Conservation (phyloP, 92 coral and sea anemone genomes). For the Metridium senile region DNA sequence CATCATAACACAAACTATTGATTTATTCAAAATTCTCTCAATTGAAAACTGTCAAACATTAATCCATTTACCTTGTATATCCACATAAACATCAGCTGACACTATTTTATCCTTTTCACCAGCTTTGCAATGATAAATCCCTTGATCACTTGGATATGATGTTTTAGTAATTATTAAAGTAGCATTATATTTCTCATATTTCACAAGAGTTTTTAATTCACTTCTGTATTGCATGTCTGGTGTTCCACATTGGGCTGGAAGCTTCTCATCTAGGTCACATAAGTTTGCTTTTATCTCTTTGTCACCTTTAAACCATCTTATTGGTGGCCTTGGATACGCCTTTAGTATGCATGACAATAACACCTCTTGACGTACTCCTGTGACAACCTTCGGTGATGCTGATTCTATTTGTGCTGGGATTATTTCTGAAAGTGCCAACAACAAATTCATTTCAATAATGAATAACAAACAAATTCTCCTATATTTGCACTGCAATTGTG, state of each 20-base stretch:
- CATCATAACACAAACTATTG: too few species aligned
- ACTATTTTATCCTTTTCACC: not conserved
- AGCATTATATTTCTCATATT: not conserved
- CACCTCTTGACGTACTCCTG: not conserved
- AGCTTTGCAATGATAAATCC: constrained; percentile 22
- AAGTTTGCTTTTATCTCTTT: constrained; percentile 8
- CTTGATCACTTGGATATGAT: constrained; percentile 39
- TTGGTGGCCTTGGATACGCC: constrained; percentile 9
- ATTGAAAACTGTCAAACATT: too few species aligned
- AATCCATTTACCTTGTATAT: constrained; percentile 29
- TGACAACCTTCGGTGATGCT: not conserved
- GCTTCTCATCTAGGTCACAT: too few species aligned
- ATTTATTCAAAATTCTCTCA: too few species aligned
- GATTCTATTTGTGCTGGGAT: not conserved
- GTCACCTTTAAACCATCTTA: constrained; percentile 19
- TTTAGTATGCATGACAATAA: not conserved
- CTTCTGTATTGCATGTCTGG: not conserved
- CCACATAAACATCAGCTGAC: not conserved
- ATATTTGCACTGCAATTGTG: too few species aligned
- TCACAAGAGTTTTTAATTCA: not conserved
- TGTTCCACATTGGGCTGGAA: not conserved
- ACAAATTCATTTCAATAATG: too few species aligned
- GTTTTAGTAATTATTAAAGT: constrained; percentile 4
- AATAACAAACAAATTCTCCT: too few species aligned
- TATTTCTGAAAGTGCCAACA: not conserved